phyloP scores from a whole-genome alignment of 1,140 invertebrate species.

The Brachionus manjavacas region DNA sequence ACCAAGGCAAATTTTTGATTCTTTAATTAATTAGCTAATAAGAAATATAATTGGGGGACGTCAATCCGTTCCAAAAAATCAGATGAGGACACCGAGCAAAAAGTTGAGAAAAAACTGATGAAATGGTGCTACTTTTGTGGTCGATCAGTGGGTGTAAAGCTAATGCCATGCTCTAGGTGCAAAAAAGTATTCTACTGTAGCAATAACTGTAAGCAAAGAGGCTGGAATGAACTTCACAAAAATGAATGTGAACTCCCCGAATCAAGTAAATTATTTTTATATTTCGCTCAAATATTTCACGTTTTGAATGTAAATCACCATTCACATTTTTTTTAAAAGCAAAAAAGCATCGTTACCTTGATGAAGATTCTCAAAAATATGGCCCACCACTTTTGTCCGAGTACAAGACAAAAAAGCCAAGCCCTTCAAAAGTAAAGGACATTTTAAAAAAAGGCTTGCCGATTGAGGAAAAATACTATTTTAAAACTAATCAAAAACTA shows the following conservation, averaged over 20 bases:
- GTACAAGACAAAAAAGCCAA: not conserved
- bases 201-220: slow-evolving; percentile 57
- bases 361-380: slow-evolving; percentile 9
- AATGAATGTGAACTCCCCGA: slow-evolving; percentile 49
- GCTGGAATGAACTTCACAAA: slow-evolving; percentile 55
- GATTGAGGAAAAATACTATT: slow-evolving; percentile 1
- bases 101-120: slow-evolving; percentile 2
- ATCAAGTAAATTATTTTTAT: slow-evolving; percentile 14
- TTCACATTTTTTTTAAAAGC: slow-evolving; percentile 24
- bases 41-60: not conserved
- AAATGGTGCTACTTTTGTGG: slow-evolving; percentile 55
- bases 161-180: slow-evolving; percentile 55
- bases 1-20: not conserved
- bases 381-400: slow-evolving; percentile 6
- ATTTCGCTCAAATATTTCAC: not conserved
- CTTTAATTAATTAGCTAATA: not conserved
- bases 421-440: slow-evolving; percentile 4
- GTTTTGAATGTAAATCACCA: not conserved
- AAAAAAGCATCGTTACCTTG: slow-evolving; percentile 5
- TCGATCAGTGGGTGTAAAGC: slow-evolving; percentile 52
- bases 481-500: slow-evolving; percentile 9
- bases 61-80: not conserved
- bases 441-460: not conserved
- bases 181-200: slow-evolving; percentile 58
- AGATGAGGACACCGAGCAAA: not conserved